These are phyloP conservation scores for Engystomops pustulosus DNA, from an alignment of 2,113 vertebrate species.

Conservation along the genomic window DNA sequence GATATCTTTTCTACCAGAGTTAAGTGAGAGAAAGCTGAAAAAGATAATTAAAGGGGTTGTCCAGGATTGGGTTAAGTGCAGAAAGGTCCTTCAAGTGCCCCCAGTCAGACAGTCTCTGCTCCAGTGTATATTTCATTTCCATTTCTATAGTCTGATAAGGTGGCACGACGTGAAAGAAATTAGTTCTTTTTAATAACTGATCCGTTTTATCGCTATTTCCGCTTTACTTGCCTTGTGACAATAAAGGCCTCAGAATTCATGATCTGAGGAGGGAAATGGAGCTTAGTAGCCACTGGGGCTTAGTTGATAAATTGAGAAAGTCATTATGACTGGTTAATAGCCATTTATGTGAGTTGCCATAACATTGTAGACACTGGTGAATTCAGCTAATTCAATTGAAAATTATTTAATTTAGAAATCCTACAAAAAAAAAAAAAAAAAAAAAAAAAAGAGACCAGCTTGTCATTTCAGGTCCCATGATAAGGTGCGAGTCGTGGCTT, in stretches of 20 bases:
- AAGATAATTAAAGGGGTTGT: no score
- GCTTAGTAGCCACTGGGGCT: background rate
- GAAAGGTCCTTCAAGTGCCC: no score
- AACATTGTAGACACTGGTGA: slow-evolving; percentile 19
- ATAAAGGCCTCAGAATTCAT: background rate
- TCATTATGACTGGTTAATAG: slow-evolving; percentile 30
- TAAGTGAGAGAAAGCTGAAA: no score
- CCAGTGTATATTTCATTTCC: no score
- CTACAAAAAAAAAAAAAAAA: no score
- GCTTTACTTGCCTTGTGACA: background rate
- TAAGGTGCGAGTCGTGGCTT: background rate
- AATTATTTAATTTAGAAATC: slow-evolving; percentile 37
- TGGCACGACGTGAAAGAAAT: no score
- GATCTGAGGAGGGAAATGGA: background rate
- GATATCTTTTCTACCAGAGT: no score
- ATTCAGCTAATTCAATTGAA: slow-evolving; percentile 40
- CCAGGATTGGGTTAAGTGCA: no score
- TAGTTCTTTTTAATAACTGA: background rate
- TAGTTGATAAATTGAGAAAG: slow-evolving; percentile 16
- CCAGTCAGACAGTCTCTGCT: no score
- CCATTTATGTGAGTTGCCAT: slow-evolving; percentile 28
- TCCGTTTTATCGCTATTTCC: background rate
- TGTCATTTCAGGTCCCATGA: background rate
- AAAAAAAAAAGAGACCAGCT: background rate
- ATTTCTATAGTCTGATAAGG: no score